Conservation (phyloP, 92 coral and sea anemone genomes). For the Meandrina meandrites region DNA sequence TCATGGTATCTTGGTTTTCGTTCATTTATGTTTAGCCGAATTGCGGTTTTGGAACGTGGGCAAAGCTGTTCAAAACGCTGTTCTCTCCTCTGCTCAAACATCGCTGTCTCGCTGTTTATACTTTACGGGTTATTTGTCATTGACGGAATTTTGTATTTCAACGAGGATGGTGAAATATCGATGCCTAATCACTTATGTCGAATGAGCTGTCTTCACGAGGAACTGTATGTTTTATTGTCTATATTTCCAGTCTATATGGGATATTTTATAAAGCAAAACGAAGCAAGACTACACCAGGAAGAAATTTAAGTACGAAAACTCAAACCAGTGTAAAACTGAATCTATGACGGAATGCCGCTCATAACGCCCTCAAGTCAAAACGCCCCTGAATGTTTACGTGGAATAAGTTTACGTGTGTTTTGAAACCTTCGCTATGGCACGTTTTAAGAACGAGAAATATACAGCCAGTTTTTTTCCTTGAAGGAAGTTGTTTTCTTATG, state of each 20-base stretch:
- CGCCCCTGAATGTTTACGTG: too few species aligned
- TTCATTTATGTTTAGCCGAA: not conserved
- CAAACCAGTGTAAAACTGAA: not conserved
- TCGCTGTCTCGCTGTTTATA: not conserved
- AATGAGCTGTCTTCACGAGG: not conserved
- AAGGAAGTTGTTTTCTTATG: too few species aligned
- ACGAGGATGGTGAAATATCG: not conserved
- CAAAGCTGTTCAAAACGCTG: not conserved
- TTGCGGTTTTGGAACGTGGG: not conserved
- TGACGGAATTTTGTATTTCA: not conserved
- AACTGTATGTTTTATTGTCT: not conserved
- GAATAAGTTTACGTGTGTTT: too few species aligned
- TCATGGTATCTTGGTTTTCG: constrained; percentile 3
- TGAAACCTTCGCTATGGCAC: too few species aligned
- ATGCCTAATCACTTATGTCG: not conserved
- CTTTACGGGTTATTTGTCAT: constrained; percentile 11
- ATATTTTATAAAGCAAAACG: not conserved
- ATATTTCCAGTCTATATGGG: constrained; percentile 12
- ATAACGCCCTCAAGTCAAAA: too few species aligned
- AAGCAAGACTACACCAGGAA: not conserved
- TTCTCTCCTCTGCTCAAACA: not conserved
- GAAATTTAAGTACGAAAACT: not conserved
- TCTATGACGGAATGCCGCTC: too few species aligned
- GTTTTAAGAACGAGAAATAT: too few species aligned
- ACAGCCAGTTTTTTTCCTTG: too few species aligned